Conservation (phyloP, 2,888 invertebrate genomes). For the Priocnemis perturbator region DNA sequence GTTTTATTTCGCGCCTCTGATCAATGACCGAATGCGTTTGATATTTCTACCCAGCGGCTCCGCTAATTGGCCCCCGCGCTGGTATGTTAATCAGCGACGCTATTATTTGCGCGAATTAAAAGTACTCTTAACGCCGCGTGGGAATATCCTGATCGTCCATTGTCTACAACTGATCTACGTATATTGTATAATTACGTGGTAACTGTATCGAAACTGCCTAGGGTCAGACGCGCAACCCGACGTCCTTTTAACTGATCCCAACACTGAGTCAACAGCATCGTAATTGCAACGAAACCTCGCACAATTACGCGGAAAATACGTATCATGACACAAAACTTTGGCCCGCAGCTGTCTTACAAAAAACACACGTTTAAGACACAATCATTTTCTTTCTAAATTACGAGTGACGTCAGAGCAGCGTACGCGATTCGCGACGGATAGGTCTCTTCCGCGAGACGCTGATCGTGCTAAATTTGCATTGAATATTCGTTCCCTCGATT, state of each 20-base stretch:
- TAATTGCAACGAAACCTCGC: no score
- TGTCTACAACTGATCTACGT: slow-evolving; percentile 41
- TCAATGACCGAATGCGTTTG: slow-evolving; percentile 27
- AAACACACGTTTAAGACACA: no score
- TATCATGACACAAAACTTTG: no score
- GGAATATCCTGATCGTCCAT: slow-evolving; percentile 49
- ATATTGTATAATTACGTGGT: slow-evolving; percentile 36
- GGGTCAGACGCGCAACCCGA: slow-evolving; percentile 2
- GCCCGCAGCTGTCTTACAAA: no score
- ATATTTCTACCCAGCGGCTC: slow-evolving; percentile 25
- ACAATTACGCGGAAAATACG: no score
- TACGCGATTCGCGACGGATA: no score
- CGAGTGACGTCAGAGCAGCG: no score
- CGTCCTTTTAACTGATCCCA: slow-evolving; percentile 12
- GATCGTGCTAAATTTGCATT: no score
- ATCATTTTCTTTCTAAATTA: no score
- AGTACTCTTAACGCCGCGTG: slow-evolving; percentile 53
- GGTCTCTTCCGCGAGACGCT: no score
- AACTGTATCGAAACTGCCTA: slow-evolving; percentile 38
- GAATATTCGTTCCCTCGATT: no score
- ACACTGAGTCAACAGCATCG: no score
- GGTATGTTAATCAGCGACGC: slow-evolving; percentile 48
- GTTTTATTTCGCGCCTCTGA: slow-evolving; percentile 23
- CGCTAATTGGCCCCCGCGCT: slow-evolving; percentile 50
- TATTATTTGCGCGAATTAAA: slow-evolving; percentile 55